Conservation (phyloP, 2,797 vertebrate genomes). For the Bryconaethiops microstoma region DNA sequence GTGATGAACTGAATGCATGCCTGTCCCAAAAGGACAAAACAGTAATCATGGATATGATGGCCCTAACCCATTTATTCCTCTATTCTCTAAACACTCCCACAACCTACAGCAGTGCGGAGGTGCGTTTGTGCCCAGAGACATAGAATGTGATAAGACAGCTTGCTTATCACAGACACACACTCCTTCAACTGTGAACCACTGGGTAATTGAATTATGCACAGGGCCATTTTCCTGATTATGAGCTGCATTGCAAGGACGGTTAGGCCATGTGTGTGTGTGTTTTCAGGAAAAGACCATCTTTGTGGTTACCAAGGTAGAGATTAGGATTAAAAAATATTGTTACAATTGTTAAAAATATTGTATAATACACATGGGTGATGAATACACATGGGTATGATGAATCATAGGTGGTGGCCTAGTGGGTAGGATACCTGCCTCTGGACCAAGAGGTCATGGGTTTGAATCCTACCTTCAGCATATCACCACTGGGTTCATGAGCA, state of each 20-base stretch:
- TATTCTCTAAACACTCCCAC: slow-evolving; percentile 9
- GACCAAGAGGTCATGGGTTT: too few relatives aligned
- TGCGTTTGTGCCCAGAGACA: slow-evolving; percentile 40
- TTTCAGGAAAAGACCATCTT: background rate
- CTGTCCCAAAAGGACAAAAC: slow-evolving; percentile 43
- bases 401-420: too few relatives aligned
- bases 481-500: too few relatives aligned
- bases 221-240: slow-evolving; percentile 48
- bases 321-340: too few relatives aligned
- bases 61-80: slow-evolving; percentile 13
- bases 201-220: slow-evolving; percentile 57
- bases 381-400: too few relatives aligned
- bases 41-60: slow-evolving; percentile 43
- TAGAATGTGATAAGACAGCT: slow-evolving; percentile 35
- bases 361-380: too few relatives aligned
- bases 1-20: slow-evolving; percentile 42
- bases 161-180: slow-evolving; percentile 51
- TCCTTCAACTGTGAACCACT: slow-evolving; percentile 36
- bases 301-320: too few relatives aligned
- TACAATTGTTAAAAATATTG: too few relatives aligned
- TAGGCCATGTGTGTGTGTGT: slow-evolving; percentile 23
- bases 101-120: slow-evolving; percentile 6
- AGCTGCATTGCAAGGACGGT: slow-evolving; percentile 34
- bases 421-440: too few relatives aligned
- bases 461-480: too few relatives aligned